Conservation (phyloP, 2,888 invertebrate species). For the Piscicola geometra region DNA sequence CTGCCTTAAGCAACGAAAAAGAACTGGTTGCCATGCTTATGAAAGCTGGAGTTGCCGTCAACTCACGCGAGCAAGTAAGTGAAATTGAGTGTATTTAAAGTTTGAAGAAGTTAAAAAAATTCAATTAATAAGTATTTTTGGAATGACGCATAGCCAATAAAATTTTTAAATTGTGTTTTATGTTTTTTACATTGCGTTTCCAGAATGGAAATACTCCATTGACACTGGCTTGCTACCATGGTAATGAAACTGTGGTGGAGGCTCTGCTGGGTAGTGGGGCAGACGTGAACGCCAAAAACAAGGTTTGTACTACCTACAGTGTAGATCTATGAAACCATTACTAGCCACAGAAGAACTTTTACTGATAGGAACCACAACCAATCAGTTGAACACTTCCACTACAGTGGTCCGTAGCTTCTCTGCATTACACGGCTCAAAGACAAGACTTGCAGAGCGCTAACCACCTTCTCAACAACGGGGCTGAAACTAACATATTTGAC, state of each 20-base stretch:
- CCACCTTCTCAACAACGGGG: constrained; percentile 33
- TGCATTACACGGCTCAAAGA: constrained; percentile 26
- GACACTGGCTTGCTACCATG: constrained; percentile 32
- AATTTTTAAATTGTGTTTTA: too few relatives aligned
- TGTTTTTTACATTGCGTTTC: too few relatives aligned
- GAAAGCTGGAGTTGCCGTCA: constrained; percentile 3
- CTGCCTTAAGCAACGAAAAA: constrained; percentile 82
- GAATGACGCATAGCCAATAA: too few relatives aligned
- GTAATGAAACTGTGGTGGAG: constrained; percentile 3
- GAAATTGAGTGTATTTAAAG: too few relatives aligned
- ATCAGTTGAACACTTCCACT: neutral
- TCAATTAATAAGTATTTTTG: too few relatives aligned
- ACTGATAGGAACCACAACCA: neutral
- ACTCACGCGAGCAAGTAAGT: constrained; percentile 24
- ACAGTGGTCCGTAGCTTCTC: constrained; percentile 12
- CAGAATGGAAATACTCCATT: constrained; percentile 29
- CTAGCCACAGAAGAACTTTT: neutral
- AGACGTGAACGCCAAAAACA: constrained; percentile 22
- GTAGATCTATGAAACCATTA: too few relatives aligned
- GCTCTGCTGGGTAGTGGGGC: constrained; percentile 18
- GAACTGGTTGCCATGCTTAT: constrained; percentile 76
- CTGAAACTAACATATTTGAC: constrained; percentile 25
- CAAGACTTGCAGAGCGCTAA: constrained; percentile 22
- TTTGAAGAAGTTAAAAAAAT: too few relatives aligned
- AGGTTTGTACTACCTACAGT: too few relatives aligned